These are phyloP conservation scores for Tragelaphus eurycerus DNA, from an alignment of 2,797 vertebrate genomes.

Conservation along the genomic window DNA sequence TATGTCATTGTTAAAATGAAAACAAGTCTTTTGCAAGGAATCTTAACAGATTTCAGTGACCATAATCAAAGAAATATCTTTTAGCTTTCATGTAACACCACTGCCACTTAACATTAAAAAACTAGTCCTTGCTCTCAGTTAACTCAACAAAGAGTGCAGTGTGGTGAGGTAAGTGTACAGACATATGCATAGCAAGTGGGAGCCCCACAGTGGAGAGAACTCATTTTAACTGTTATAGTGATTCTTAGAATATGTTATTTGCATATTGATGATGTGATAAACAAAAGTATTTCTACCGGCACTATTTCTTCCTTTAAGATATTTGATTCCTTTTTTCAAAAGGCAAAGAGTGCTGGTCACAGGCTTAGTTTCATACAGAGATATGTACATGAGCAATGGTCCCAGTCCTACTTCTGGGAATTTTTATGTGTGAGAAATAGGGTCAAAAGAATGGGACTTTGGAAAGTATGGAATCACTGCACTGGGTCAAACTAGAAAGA, in stretches of 20 bases:
- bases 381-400: neutral
- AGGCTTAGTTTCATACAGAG: neutral
- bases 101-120: neutral
- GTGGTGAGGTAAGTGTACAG: neutral
- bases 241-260: neutral
- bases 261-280: neutral
- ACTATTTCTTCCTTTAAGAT: neutral
- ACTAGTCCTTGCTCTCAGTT: neutral
- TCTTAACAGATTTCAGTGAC: neutral
- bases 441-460: neutral
- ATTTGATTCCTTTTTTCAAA: neutral
- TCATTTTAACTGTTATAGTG: neutral
- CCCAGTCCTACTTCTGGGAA: neutral
- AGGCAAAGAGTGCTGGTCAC: neutral
- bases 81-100: neutral
- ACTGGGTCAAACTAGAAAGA: neutral
- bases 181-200: neutral
- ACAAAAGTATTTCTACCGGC: neutral
- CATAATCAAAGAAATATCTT: neutral
- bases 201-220: neutral
- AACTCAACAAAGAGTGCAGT: neutral
- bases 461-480: neutral
- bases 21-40: neutral
- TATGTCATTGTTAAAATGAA: neutral
- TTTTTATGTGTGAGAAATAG: neutral